Percentiles rank a stretch among this genome's conserved stretches.
Evolutionary conservation across 30 jellyfish, hydroid and myxozoan species (phyloP).

Genomic region (Mastigias papua): DNA sequence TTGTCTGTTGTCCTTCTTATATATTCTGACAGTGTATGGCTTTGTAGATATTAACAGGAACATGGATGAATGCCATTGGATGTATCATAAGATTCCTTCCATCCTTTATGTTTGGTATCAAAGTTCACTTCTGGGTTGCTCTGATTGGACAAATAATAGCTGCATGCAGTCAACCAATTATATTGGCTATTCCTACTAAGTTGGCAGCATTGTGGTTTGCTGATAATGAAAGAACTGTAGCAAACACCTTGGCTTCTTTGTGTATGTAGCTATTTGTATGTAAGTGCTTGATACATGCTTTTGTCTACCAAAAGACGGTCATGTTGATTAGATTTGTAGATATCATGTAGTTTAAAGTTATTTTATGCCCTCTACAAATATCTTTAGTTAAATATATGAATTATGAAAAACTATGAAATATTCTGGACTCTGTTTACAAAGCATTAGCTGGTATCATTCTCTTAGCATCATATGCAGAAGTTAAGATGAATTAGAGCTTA

Average conservation of each 20-base stretch:
- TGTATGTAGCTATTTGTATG: constrained; percentile 53
- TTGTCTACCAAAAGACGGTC: neutral
- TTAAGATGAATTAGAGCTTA: no score
- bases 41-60: constrained; percentile 82
- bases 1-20: no score
- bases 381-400: no score
- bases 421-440: no score
- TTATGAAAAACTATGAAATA: no score
- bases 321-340: neutral
- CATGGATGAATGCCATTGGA: constrained; percentile 86
- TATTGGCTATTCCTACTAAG: constrained; percentile 95
- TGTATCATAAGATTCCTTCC: constrained; percentile 79
- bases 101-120: constrained; percentile 16
- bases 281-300: neutral
- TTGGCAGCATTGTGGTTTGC: constrained; percentile 98
- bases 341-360: no score
- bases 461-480: no score
- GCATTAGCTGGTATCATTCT: no score
- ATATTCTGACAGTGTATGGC: no score
- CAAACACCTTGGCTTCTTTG: constrained; percentile 91
- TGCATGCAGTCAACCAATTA: constrained; percentile 89
- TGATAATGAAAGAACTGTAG: constrained; percentile 95
- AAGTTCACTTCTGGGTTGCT: constrained; percentile 68
- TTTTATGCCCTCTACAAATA: no score
- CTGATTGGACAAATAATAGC: constrained; percentile 86